phyloP scores from a whole-genome alignment of 1,140 invertebrate genomes.

The Mamestra configurata region DNA sequence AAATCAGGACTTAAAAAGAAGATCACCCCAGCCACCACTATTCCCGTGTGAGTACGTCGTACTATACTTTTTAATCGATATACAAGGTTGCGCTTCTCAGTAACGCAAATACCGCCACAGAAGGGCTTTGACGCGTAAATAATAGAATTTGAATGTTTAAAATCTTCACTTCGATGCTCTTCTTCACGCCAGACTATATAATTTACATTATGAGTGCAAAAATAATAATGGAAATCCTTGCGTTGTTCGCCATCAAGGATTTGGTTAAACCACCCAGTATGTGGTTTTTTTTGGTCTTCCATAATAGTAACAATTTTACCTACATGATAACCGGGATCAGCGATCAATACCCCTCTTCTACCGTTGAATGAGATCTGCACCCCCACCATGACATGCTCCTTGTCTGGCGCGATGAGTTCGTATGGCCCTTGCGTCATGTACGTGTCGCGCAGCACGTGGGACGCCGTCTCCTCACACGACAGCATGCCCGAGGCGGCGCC shows the following conservation, averaged over 20 bases:
- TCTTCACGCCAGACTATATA: conserved; percentile 9
- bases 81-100: conserved; percentile 24
- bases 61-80: conserved; percentile 9
- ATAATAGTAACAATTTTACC: conserved; percentile 4
- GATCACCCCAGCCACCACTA: background rate
- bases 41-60: background rate
- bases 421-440: background rate
- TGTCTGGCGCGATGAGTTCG: background rate
- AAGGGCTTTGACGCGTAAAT: background rate
- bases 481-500: background rate
- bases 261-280: conserved; percentile 10
- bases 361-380: background rate
- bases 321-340: conserved; percentile 25
- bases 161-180: background rate
- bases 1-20: background rate
- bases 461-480: conserved; percentile 20
- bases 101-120: background rate
- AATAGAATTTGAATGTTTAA: background rate
- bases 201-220: background rate
- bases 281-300: background rate
- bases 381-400: conserved; percentile 20
- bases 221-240: background rate
- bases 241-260: background rate
- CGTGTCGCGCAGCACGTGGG: background rate
- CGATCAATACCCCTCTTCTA: background rate